Evolutionary conservation across 2,113 vertebrate genomes (phyloP), one percentile per base, ranked within the genome.

Genomic region (Mionectes macconnelli): DNA sequence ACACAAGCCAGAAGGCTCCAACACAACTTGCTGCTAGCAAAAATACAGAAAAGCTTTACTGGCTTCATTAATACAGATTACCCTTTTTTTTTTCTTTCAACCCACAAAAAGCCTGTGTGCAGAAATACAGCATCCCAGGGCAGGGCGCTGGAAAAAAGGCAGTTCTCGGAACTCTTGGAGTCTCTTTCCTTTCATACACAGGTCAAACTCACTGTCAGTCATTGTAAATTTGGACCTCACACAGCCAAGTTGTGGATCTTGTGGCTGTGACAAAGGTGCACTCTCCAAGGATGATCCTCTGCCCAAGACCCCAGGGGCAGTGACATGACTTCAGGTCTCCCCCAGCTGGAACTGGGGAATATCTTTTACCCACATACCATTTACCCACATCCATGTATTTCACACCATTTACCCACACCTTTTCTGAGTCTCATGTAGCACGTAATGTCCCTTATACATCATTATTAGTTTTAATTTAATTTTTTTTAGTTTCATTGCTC

Each of bases 1-100:
- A 87, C 27, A 83, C 21, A 33, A 94, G 35, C 11, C 56, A 80
- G 56, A 95, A 94, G 87, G 28, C 47, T 87, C 63, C 24, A 55
- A 91, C 92, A 55, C 21, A 76, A 66, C 63, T 82, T 77, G 18
- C 42, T 85, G 63, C 33, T 94, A 77, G 69, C 9, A 30, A 87
- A 87, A 92, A 37, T 69, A 57, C 24, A 67, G 47, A 69, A 77
- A 86, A 31, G 8, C 24, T 87, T 92, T 87, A 72, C 37, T 50
- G 33, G 4, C 10, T 87, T 94, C 45, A 70, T 77, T 93, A 91
- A 66, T 39, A 76, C 6, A 82, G 42, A 89, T 60, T 57, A 33
- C 4, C 17, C 9, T 44, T 44, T 44, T 44, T 18, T 17, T 60
- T 84, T 93, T 17, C 63, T 80, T 33, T 30, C 30, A 93, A 72